Evolutionary conservation across 2,888 invertebrate species (phyloP), one percentile per base, ranked within the genome.

Genomic region (Drosophila phalerata): DNA sequence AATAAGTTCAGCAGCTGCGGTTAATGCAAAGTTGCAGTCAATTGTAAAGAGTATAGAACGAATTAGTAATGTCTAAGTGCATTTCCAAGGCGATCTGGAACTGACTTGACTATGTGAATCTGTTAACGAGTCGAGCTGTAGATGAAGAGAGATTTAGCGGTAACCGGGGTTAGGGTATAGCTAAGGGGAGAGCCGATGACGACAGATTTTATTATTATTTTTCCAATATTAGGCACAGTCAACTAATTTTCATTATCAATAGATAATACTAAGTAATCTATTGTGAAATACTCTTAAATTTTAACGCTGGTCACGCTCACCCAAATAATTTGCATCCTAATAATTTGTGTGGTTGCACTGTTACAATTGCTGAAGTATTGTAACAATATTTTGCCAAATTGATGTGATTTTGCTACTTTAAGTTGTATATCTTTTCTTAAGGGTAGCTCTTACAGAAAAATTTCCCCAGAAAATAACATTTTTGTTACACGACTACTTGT

Each of bases 21-120:
- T 47, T 30, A 15, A 43, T 52, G 64, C 70, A 42, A 86, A 84
- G 69, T 88, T 85, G 88, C 88, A 85, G 80, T 76, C 76, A 89
- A 87, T 89, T 85, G 81, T 85, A 77, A 76, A 81, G 70, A 68
- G 69, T 81, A 71, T 80, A 78, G 72, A 87, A 64, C 66, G 64
- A 81, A 85, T 71, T 74, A 73, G 73, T 78, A 84, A 83, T 79
- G 85, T 81, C 81, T 88, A 89, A 90, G 84, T 90, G 90, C 89
- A 78, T 77, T 77, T 77, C 69, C 90, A 88, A 88, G 88, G 88
- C 86, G 67, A 88, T 74, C 88, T 57, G 76, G 77, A 69, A 19
- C 63, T 42, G 48, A 64, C 60, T 60, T 69, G 67, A 37, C 66
- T 72, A 63, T 74, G 60, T 73, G 80, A 77, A 79, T 79, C 77